Evolutionary conservation across 2,888 invertebrate genomes (phyloP).

Genomic region (Ormyrus labotus): DNA sequence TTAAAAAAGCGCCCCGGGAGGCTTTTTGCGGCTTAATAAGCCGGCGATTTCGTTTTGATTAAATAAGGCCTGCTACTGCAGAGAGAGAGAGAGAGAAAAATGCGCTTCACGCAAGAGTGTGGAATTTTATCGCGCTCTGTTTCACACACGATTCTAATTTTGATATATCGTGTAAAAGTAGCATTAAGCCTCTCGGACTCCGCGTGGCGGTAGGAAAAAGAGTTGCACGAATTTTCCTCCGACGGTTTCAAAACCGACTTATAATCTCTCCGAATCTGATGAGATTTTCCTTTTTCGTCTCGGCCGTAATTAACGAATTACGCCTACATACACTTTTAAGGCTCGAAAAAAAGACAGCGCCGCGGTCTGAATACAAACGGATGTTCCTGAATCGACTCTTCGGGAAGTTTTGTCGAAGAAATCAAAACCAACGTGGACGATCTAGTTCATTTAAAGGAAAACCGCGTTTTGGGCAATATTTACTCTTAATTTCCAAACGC

Average conservation of each 20-base stretch:
- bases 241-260: constrained; percentile 17
- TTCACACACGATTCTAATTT: constrained; percentile 45
- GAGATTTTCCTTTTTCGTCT: constrained; percentile 9
- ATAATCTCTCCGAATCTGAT: background rate
- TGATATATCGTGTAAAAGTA: constrained; percentile 40
- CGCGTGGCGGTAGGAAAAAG: background rate
- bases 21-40: too few species aligned
- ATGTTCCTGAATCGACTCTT: too few species aligned
- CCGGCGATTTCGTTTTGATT: too few species aligned
- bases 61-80: too few species aligned
- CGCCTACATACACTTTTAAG: background rate
- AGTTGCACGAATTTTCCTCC: background rate
- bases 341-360: too few species aligned
- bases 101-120: constrained; percentile 7
- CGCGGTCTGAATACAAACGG: too few species aligned
- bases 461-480: too few species aligned
- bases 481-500: too few species aligned
- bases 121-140: constrained; percentile 45
- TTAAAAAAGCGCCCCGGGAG: too few species aligned
- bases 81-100: constrained; percentile 4
- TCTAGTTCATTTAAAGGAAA: too few species aligned
- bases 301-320: background rate
- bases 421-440: too few species aligned
- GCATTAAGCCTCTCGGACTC: constrained; percentile 26
- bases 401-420: too few species aligned